phyloP scores from a whole-genome alignment of 1,140 invertebrate species.

The Galleria mellonella region DNA sequence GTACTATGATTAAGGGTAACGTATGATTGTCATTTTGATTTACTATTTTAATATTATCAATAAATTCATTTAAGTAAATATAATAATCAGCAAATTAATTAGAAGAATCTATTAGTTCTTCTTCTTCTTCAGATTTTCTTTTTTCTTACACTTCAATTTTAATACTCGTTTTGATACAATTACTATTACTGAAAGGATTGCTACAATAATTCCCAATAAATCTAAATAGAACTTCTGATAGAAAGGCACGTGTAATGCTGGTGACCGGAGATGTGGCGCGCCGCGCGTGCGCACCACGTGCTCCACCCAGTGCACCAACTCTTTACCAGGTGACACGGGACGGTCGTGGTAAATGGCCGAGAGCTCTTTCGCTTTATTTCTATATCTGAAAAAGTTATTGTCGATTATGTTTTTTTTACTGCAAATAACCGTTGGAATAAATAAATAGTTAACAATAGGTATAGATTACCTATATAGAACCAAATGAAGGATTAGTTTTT shows the following conservation, averaged over 20 bases:
- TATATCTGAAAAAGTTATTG: conserved; percentile 23
- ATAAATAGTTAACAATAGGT: too few relatives aligned
- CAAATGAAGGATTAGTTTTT: too few relatives aligned
- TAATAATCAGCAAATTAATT: too few relatives aligned
- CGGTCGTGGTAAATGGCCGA: conserved; percentile 39
- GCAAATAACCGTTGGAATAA: neutral
- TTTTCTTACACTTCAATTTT: neutral
- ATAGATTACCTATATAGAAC: too few relatives aligned
- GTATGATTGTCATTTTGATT: too few relatives aligned
- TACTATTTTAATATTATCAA: too few relatives aligned
- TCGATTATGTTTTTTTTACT: neutral
- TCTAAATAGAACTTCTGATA: neutral
- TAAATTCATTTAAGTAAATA: too few relatives aligned
- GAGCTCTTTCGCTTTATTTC: conserved; percentile 21
- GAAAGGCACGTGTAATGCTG: conserved; percentile 12
- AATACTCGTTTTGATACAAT: neutral
- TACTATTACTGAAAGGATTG: neutral
- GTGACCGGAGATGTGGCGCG: conserved; percentile 32
- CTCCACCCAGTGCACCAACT: conserved; percentile 35
- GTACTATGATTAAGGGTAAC: too few relatives aligned
- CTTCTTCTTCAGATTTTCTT: too few relatives aligned
- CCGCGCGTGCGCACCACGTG: conserved; percentile 38
- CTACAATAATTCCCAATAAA: neutral
- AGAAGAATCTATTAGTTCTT: too few relatives aligned
- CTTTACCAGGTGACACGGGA: conserved; percentile 26